Conservation (phyloP, 1,140 invertebrate species). For the Bombus cullumanus region DNA sequence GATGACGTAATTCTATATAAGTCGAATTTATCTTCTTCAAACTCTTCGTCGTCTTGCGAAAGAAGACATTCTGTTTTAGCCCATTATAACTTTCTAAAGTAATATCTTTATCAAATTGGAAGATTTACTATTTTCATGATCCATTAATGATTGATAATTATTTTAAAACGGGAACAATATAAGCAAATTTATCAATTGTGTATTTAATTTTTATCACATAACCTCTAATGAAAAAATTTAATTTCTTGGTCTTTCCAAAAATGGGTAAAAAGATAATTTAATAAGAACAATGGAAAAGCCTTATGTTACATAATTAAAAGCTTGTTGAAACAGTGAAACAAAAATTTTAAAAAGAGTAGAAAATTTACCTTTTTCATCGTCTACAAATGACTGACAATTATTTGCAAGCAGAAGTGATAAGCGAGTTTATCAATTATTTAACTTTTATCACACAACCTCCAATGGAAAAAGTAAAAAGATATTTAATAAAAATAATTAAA, state of each 20-base stretch:
- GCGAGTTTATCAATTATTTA: no score
- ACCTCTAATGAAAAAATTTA: no score
- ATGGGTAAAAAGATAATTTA: no score
- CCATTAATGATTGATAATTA: not conserved
- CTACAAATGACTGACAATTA: no score
- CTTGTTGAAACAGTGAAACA: no score
- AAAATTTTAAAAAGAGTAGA: no score
- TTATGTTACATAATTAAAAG: no score
- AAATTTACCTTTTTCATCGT: no score
- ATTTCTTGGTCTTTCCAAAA: no score
- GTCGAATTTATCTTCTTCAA: not conserved
- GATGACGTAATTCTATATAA: not conserved
- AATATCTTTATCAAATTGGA: not conserved
- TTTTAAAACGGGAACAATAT: not conserved
- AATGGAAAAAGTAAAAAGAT: not conserved
- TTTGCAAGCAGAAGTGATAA: no score
- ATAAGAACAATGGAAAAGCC: no score
- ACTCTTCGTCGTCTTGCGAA: not conserved
- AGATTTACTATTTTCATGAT: not conserved
- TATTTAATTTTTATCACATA: no score
- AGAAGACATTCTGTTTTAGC: not conserved
- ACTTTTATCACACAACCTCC: not conserved
- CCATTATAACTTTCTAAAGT: not conserved
- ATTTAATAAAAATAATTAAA: not conserved
- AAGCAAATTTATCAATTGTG: not conserved